Evolutionary conservation across 35 echinoderm and acorn worm genomes (phyloP).

Genomic region (Chiridota heheva): DNA sequence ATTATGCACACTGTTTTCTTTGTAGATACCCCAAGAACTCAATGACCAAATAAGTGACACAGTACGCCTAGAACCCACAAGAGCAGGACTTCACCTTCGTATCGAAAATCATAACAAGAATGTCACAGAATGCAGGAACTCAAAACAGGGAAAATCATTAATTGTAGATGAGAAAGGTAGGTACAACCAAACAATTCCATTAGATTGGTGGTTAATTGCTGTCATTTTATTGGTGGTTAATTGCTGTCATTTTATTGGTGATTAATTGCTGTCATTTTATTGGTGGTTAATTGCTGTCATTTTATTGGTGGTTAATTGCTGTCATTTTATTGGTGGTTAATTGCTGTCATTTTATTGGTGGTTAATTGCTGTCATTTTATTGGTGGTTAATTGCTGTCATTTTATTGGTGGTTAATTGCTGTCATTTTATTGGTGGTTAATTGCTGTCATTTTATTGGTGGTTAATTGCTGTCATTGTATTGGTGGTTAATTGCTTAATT

Average conservation of each 20-base stretch:
- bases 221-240: background rate
- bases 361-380: too few relatives aligned
- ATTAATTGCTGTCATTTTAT: background rate
- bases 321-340: background rate
- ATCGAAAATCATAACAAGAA: conserved; percentile 47
- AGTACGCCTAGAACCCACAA: conserved; percentile 35
- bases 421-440: too few relatives aligned
- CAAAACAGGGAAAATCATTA: conserved; percentile 63
- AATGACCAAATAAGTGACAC: conserved; percentile 45
- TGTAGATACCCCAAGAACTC: conserved; percentile 42
- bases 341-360: background rate
- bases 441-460: too few relatives aligned
- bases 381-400: too few relatives aligned
- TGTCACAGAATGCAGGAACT: conserved; percentile 71
- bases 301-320: background rate
- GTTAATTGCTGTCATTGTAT: too few relatives aligned
- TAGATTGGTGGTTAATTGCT: background rate
- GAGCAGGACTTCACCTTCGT: conserved; percentile 23
- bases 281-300: background rate
- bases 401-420: too few relatives aligned
- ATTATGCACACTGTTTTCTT: background rate
- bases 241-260: background rate
- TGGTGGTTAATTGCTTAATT: too few relatives aligned
- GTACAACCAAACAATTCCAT: background rate
- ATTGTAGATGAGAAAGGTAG: conserved; percentile 91